phyloP scores from a whole-genome alignment of 2,113 vertebrate species.

The Takifugu flavidus region DNA sequence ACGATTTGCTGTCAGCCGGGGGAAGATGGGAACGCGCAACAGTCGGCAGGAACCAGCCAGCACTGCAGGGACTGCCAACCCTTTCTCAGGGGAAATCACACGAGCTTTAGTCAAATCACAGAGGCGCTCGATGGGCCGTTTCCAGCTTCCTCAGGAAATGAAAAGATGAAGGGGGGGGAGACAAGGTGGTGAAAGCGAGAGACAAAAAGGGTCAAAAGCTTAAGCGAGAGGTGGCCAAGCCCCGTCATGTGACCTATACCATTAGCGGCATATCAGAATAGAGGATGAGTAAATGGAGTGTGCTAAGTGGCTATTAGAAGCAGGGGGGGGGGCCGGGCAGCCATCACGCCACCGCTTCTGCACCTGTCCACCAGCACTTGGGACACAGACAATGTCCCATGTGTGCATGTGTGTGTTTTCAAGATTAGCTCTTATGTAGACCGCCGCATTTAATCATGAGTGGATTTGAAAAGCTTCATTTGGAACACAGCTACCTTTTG shows the following conservation, averaged over 20 bases:
- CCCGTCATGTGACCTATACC: conserved; percentile 39
- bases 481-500: conserved; percentile 24
- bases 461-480: conserved; percentile 45
- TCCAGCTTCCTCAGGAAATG: conserved; percentile 49
- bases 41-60: conserved; percentile 50
- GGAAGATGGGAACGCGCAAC: conserved; percentile 58
- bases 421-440: conserved; percentile 35
- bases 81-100: conserved; percentile 72
- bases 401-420: conserved; percentile 19
- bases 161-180: neutral
- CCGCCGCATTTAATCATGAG: conserved; percentile 41
- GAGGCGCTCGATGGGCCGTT: conserved; percentile 49
- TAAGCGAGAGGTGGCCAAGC: conserved; percentile 33
- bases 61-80: conserved; percentile 56
- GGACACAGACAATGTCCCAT: conserved; percentile 44
- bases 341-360: conserved; percentile 31
- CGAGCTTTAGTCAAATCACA: conserved; percentile 71
- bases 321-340: conserved; percentile 26
- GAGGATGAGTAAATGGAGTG: conserved; percentile 59
- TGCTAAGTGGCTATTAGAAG: conserved; percentile 63
- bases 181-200: conserved; percentile 23
- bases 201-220: conserved; percentile 46
- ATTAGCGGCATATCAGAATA: conserved; percentile 57
- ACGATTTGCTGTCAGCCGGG: conserved; percentile 58
- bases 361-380: conserved; percentile 55